phyloP scores from a whole-genome alignment of 2,797 vertebrate species.

The Gallinago stenura region DNA sequence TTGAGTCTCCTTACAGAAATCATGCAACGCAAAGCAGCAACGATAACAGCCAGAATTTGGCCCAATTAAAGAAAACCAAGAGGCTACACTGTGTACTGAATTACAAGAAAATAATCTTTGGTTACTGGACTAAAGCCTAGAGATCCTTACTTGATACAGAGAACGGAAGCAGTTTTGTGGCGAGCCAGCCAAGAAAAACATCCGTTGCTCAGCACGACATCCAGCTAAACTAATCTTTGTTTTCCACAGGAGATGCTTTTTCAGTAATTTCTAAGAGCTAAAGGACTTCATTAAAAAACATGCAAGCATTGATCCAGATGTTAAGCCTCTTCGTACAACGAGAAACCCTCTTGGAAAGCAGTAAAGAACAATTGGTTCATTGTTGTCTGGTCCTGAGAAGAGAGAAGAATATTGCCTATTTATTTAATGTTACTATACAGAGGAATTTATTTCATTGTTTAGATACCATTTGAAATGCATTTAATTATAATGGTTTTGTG shows the following conservation, averaged over 20 bases:
- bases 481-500: background rate
- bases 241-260: slow-evolving; percentile 50
- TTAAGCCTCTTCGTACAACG: slow-evolving; percentile 25
- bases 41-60: background rate
- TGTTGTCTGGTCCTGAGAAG: background rate
- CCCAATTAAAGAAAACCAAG: background rate
- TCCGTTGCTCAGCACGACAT: slow-evolving; percentile 26
- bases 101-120: background rate
- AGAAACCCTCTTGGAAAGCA: slow-evolving; percentile 10
- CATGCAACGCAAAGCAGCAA: background rate
- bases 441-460: background rate
- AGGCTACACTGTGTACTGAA: background rate
- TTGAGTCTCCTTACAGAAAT: background rate
- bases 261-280: slow-evolving; percentile 44
- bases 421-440: background rate
- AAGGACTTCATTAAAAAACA: slow-evolving; percentile 58
- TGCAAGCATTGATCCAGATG: slow-evolving; percentile 57
- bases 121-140: slow-evolving; percentile 31
- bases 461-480: background rate
- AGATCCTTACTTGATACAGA: background rate
- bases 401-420: background rate
- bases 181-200: slow-evolving; percentile 44
- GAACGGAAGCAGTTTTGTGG: background rate
- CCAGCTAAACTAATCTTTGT: slow-evolving; percentile 48
- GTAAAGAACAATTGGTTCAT: slow-evolving; percentile 30